These are phyloP conservation scores for Dryas iulia DNA, from an alignment of 1,140 invertebrate species.

Conservation along the genomic window DNA sequence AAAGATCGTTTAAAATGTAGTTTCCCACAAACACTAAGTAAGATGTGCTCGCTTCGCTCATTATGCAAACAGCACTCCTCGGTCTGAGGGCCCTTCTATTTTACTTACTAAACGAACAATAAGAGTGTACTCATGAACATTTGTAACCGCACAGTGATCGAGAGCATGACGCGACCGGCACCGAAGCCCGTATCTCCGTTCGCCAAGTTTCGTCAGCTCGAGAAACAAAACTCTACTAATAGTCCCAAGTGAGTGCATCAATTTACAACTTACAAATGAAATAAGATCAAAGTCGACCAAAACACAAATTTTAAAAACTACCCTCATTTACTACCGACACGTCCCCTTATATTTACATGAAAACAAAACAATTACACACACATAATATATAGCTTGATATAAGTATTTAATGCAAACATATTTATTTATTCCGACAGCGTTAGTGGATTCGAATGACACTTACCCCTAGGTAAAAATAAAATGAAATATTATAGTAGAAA, in stretches of 20 bases:
- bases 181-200: conserved; percentile 90
- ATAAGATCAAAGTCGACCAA: neutral
- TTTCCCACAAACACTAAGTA: too few species aligned
- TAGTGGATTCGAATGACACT: conserved; percentile 58
- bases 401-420: conserved; percentile 47
- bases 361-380: conserved; percentile 10
- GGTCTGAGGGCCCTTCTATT: too few species aligned
- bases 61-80: too few species aligned
- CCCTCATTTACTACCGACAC: neutral
- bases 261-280: neutral
- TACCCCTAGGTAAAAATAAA: conserved; percentile 51
- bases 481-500: conserved; percentile 58
- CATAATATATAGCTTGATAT: conserved; percentile 29
- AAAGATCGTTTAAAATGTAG: too few species aligned
- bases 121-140: neutral
- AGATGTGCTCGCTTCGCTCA: too few species aligned
- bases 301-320: neutral
- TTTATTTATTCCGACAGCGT: conserved; percentile 72
- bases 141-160: conserved; percentile 79
- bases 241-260: conserved; percentile 84
- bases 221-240: conserved; percentile 89
- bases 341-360: neutral
- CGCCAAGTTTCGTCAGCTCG: conserved; percentile 94
- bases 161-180: conserved; percentile 81
- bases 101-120: too few species aligned